Conservation (phyloP, 2,113 vertebrate species). For the Microtus ochrogaster region DNA sequence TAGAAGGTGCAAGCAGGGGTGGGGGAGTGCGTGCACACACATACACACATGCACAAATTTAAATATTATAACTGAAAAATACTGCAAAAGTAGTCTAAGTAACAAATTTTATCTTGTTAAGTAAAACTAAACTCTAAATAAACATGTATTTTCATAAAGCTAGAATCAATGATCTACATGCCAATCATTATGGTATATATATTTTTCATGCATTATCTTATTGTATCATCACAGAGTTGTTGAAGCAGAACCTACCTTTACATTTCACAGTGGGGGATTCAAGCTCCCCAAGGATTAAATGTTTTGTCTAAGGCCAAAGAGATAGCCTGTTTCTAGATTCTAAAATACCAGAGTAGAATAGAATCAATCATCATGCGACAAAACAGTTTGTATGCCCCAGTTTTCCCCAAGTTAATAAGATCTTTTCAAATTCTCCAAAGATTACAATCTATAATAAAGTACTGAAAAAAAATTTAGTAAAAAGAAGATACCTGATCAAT, state of each 20-base stretch:
- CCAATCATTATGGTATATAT: background rate
- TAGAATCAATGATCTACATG: background rate
- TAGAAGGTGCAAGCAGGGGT: no score
- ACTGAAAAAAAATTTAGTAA: background rate
- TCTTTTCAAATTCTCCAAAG: background rate
- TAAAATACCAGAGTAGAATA: constrained; percentile 15
- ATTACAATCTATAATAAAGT: background rate
- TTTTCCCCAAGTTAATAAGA: background rate
- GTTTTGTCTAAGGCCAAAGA: constrained; percentile 26
- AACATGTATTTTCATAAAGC: background rate
- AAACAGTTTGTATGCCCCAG: background rate
- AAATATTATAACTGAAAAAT: background rate
- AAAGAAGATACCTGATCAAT: background rate
- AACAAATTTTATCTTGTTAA: background rate
- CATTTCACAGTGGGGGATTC: background rate
- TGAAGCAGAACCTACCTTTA: background rate
- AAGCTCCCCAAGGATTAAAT: background rate
- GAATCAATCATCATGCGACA: background rate
- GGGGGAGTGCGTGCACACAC: background rate
- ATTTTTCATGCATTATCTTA: background rate
- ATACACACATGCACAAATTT: background rate
- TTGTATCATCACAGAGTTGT: background rate
- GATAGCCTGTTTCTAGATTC: constrained; percentile 11
- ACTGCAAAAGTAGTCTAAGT: background rate
- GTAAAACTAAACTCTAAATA: background rate